Conservation (phyloP, 1,140 invertebrate genomes). For the Cheumatopsyche charites region DNA sequence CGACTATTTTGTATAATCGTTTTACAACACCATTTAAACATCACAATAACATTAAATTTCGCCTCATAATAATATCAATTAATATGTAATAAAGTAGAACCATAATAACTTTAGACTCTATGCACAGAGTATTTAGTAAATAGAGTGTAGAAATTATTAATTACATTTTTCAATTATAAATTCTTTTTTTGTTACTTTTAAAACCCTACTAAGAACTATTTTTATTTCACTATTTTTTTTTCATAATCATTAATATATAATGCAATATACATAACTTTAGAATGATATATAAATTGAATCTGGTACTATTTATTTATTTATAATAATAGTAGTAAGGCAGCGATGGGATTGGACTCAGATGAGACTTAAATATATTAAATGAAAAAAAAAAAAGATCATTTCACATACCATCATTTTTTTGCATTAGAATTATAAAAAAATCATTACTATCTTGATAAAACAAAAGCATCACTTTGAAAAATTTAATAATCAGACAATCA, state of each 20-base stretch:
- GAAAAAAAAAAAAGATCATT: constrained; percentile 2
- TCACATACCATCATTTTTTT: constrained; percentile 16
- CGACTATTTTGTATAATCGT: background rate
- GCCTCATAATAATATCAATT: constrained; percentile 30
- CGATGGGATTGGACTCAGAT: constrained; percentile 34
- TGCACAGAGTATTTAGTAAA: constrained; percentile 37
- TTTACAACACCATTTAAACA: constrained; percentile 23
- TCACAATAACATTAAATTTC: constrained; percentile 31
- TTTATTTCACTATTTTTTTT: constrained; percentile 47
- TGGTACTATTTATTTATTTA: constrained; percentile 41
- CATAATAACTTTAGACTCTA: constrained; percentile 32
- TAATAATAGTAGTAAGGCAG: constrained; percentile 41
- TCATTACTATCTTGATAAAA: background rate
- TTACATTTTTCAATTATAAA: constrained; percentile 44
- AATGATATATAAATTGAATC: constrained; percentile 48
- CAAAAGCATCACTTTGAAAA: no score
- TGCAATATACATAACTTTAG: constrained; percentile 47
- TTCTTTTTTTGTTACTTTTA: constrained; percentile 42
- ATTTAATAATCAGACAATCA: no score
- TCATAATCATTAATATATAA: constrained; percentile 46
- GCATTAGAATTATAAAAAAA: background rate
- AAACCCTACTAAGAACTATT: constrained; percentile 48
- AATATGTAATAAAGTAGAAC: constrained; percentile 36
- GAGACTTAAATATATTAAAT: constrained; percentile 18
- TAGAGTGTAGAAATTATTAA: constrained; percentile 43